Evolutionary conservation across 1,140 invertebrate species (phyloP).

Genomic region (Drosophila jambulina): DNA sequence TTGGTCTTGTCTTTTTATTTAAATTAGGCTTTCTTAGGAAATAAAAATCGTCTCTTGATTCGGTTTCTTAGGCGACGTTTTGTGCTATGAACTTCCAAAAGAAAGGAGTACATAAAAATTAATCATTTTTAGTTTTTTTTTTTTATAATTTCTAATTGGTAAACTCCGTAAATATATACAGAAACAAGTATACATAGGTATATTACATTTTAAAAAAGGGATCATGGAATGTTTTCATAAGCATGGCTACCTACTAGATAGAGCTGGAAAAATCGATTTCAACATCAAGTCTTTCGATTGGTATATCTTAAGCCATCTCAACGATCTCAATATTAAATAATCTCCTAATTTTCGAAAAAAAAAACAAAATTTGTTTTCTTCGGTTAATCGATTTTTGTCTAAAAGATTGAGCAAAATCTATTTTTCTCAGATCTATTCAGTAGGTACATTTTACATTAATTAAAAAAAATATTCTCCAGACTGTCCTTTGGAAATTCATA

Average conservation of each 20-base stretch:
- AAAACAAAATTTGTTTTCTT: background rate
- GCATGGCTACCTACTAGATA: conserved; percentile 11
- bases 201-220: conserved; percentile 4
- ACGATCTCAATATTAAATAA: background rate
- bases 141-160: background rate
- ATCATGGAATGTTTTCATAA: conserved; percentile 37
- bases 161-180: conserved; percentile 10
- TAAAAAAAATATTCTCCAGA: background rate
- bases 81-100: conserved; percentile 38
- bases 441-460: background rate
- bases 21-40: conserved; percentile 41
- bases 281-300: too few relatives aligned
- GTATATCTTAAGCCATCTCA: too few relatives aligned
- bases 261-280: background rate
- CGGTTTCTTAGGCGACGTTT: conserved; percentile 22
- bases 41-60: conserved; percentile 55
- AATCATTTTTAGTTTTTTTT: background rate
- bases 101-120: conserved; percentile 1
- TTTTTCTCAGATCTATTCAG: background rate
- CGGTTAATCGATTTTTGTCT: background rate
- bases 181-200: background rate
- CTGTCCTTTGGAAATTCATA: conserved; percentile 38
- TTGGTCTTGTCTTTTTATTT: conserved; percentile 39
- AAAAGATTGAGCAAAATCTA: background rate
- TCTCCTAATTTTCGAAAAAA: background rate